Base-by-base conservation (phyloP, 2,888 invertebrate genomes). In the Cephus pulcher region DNA sequence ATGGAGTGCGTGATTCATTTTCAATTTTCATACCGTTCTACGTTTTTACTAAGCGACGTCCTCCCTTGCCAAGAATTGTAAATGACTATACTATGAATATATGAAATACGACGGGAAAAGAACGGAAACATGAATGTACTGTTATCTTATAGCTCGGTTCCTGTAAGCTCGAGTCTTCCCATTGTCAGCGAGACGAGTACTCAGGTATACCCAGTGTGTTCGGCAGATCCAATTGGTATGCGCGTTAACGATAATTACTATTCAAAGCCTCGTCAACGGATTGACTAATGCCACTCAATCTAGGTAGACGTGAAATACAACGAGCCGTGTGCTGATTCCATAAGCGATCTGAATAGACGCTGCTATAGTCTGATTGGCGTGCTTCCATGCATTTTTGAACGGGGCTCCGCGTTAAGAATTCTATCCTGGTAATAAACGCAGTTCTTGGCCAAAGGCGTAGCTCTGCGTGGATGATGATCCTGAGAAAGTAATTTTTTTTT, bases 311-410 rank as follows among this genome's bases (percentile, higher is more conserved):
- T 56, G 23, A 56, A 56, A 56, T 56, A 56, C 56, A 23, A 56
- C 56, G 23, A 56, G 56, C 56, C 23, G 56, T 56, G 56, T 56
- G 23, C 23, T 56, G 56, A 56, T 76, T 76, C 71, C 71, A 75
- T 73, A 76, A 76, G 69, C 37, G 37, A 75, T 71, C 70, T 69
- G 68, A 71, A 33, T 33, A 76, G 76, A 15, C 40, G 75, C 76
- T 76, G 78, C 68, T 69, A 73, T 37, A 30, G 77, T 37, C 79
- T 77, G 78, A 82, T 82, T 81, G 79, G 76, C 79, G 81, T 82
- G 82, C 83, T 80, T 69, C 70, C 30, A 70, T 78, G 80, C 79
- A 73, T 74, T 76, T 79, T 73, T 73, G 32, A 33, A 76, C 74
- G 73, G 34, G 56, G 76, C 75, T 76, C 74, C 71, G 74, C 76